Evolutionary conservation across 2,888 invertebrate species (phyloP), one percentile per base, ranked within the genome.

Genomic region (Dione juno): DNA sequence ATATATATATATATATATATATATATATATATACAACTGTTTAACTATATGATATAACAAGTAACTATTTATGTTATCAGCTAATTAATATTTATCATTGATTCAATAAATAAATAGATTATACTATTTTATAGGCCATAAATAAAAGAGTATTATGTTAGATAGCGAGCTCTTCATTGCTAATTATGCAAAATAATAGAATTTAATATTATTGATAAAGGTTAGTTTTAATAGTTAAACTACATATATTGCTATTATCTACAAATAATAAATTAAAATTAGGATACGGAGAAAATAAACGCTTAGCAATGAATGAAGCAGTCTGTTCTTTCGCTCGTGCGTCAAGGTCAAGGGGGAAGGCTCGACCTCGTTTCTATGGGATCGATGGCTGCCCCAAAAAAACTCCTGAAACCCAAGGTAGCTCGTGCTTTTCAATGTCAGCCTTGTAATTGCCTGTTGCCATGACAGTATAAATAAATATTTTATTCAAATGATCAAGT

Each of bases 371-470:
- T 89, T 92, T 89, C 86, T 85, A 84, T 83, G 82, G 81, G 90
- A 93, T 93, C 93, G 93, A 93, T 93, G 92, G 89, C 87, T 85
- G 86, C 88, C 83, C 85, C 84, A 81, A 81, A 80, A 80, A 80
- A 82, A 82, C 85, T 87, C 87, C 86, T 77, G 78, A 82, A 83
- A 82, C 83, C 82, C 85, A 83, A 82, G 82, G 80, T 80, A 81
- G 81, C 75, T 74, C 76, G 82, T 84, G 84, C 84, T 88, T 92
- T 91, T 92, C 92, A 93, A 93, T 93, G 92, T 92, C 92, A 92
- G 86, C 89, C 90, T 14, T n/a, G 28, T 67, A 87, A 89, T 84
- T 81, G 81, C 83, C 75, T 66, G 81, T 85, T 90, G 80, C 78
- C 90, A 89, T 90, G 90, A 86, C 84, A 82, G n/a, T 58, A 63